Evolutionary conservation across 2,797 vertebrate genomes (phyloP), one percentile per base, ranked within the genome.

Genomic region (Alosa sapidissima): DNA sequence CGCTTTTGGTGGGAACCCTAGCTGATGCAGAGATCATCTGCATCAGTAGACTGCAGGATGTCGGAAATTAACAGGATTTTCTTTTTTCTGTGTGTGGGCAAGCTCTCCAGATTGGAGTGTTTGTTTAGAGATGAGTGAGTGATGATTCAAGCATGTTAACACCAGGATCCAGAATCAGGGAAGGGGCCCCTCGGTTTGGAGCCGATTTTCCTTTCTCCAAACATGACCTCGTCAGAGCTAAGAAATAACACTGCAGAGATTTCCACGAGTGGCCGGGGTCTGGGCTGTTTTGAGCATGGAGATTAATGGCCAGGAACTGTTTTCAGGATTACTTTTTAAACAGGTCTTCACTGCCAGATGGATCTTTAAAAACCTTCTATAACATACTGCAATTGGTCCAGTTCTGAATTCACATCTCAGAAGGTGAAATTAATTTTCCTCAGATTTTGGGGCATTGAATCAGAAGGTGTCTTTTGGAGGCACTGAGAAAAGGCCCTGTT

Each of bases 101-200:
- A 13, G 33, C 68, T 75, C 11, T 75, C 11, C 33, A 75, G 68
- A 75, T 75, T 36, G 68, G 33, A 85, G 65, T 87, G 82, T 51
- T 82, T 75, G 81, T 82, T 85, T 58, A 82, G 62, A 85, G 81
- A 87, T 81, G 83, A 82, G 54, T 52, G 83, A 81, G 55, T 55
- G 72, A 58, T 84, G 81, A 49, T 81, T 28, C 68, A 75, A 2
- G 68, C 68, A 68, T 75, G 68, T 75, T 75, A 75, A 19, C 68
- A 41, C 33, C 68, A 28, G 13, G 33, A 14, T 75, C 68, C 68
- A 13, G 33, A 75, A 36, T 0, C 33, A 75, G 68, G 36, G 68
- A 75, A 75, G 33, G 33, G 68, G 68, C 68, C 68, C 33, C 68
- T 75, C 33, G 16, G 1, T 41, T 16, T 41, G 36, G 68, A 41